Base-by-base conservation (phyloP, 2,113 vertebrate species). In the Syrmaticus mikado region DNA sequence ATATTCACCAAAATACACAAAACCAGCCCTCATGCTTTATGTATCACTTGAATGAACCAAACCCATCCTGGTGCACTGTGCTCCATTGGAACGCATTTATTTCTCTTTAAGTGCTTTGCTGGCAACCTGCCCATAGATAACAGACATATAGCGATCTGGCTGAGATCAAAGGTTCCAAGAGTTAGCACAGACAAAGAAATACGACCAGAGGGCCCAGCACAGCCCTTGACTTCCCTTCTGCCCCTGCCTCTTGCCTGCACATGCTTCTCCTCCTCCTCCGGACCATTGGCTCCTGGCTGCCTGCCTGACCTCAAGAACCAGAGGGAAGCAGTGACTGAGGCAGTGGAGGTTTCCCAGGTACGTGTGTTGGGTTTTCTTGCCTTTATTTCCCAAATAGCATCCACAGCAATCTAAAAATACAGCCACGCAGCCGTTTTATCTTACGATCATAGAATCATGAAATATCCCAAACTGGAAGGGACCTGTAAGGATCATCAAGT, bases 1-100 rank as follows among this genome's bases (percentile, higher is more conserved):
- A 2, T 0, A 4, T 0, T 52, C 73, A 3, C 0, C 8, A 30
- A 32, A 0, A 0, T 21, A 8, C 4, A 11, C 70, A 4, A 34
- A 52, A 0, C 24, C 91, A 71, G 79, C 12, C 22, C 60, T 62
- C 9, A 1, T 0, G 2, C 57, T 30, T 25, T 5, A 10, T 1
- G 45, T 28, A 12, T 7, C 4, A 0, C 2, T 4, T 0, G 43
- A 74, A 24, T 65, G 3, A n/a, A 58, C 61, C 20, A 32, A 61
- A 43, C 36, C 25, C 3, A 0, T 4, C 1, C 0, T 1, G 2
- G 15, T 0, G 14, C 40, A 0, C 19, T 1, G 67, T 68, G 24
- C 5, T 6, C 60, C 61, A 5, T 6, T 45, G 6, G 61, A 0
- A 0, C 75, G 77, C 52, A 50, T 36, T 21, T 9, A n/a, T 17